Percentiles rank a stretch among this genome's conserved stretches.
These are phyloP conservation scores for Aurelia aurita DNA, from an alignment of 30 jellyfish, hydroid and myxozoan genomes.

Conservation along the genomic window DNA sequence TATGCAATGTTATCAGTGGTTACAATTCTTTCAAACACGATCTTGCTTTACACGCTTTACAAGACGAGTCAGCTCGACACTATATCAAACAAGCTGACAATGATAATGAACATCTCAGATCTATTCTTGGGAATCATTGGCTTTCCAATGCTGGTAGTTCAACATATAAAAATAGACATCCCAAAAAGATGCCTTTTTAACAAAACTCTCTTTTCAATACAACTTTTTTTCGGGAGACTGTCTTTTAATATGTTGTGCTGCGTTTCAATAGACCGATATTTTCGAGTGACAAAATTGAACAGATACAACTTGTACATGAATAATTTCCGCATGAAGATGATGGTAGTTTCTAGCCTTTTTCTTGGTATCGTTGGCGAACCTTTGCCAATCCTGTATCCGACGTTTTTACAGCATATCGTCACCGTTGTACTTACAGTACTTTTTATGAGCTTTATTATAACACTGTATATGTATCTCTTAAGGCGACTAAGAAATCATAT, in stretches of 20 bases:
- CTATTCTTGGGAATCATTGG: constrained; percentile 57
- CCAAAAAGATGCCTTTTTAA: too few species aligned
- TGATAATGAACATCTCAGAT: constrained; percentile 52
- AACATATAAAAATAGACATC: too few species aligned
- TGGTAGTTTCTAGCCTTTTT: background rate
- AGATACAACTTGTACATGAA: constrained; percentile 53
- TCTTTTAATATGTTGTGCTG: constrained; percentile 43
- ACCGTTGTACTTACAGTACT: background rate
- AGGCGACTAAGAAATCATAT: too few species aligned
- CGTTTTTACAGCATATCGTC: constrained; percentile 11
- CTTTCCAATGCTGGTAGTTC: too few species aligned
- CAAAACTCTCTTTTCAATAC: too few species aligned
- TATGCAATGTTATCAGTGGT: background rate
- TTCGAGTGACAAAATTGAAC: constrained; percentile 52
- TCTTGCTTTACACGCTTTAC: constrained; percentile 38
- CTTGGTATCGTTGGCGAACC: background rate
- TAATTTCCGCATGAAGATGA: constrained; percentile 36
- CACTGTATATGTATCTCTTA: too few species aligned
- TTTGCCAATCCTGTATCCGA: background rate
- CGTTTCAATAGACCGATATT: constrained; percentile 38
- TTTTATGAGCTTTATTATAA: too few species aligned
- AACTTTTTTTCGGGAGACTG: too few species aligned
- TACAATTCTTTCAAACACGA: constrained; percentile 5
- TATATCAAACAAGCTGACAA: constrained; percentile 28
- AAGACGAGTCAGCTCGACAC: constrained; percentile 47